phyloP scores from a whole-genome alignment of 1,140 invertebrate genomes.

The Idris sp. region DNA sequence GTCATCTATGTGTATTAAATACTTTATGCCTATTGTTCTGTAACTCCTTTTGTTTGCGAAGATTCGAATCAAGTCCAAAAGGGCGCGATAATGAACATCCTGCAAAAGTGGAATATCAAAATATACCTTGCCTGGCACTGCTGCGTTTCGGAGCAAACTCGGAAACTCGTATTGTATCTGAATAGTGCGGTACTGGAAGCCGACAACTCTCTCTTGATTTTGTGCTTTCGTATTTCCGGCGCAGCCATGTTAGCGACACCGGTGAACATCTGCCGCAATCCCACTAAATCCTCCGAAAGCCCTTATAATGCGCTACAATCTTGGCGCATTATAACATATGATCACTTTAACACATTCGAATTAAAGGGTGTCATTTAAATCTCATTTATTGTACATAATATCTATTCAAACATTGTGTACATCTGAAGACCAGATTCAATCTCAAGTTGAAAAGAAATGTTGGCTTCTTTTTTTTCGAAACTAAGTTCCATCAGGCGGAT shows the following conservation, averaged over 20 bases:
- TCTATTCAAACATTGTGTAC: too few species aligned
- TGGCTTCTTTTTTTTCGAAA: slow-evolving; percentile 33
- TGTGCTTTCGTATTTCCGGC: slow-evolving; percentile 61
- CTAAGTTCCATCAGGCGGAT: slow-evolving; percentile 41
- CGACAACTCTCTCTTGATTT: slow-evolving; percentile 62
- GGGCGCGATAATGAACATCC: slow-evolving; percentile 43
- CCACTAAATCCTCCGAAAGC: slow-evolving; percentile 69
- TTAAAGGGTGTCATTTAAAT: slow-evolving; percentile 6
- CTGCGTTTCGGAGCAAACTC: slow-evolving; percentile 67
- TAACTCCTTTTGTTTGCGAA: slow-evolving; percentile 58
- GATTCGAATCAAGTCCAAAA: slow-evolving; percentile 50
- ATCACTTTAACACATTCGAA: slow-evolving; percentile 52
- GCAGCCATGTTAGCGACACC: slow-evolving; percentile 59
- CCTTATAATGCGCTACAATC: slow-evolving; percentile 70
- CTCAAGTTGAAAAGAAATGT: too few species aligned
- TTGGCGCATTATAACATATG: slow-evolving; percentile 61
- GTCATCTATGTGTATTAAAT: slow-evolving; percentile 29
- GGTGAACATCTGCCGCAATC: slow-evolving; percentile 71
- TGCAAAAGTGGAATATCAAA: slow-evolving; percentile 71
- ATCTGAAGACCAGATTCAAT: too few species aligned
- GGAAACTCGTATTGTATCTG: slow-evolving; percentile 74
- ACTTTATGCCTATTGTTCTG: slow-evolving; percentile 45
- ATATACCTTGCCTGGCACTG: slow-evolving; percentile 73
- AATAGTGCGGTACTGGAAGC: slow-evolving; percentile 52
- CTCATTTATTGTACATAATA: background rate